Base-by-base conservation (phyloP, 2,797 vertebrate species). In the Liparis tanakae region DNA sequence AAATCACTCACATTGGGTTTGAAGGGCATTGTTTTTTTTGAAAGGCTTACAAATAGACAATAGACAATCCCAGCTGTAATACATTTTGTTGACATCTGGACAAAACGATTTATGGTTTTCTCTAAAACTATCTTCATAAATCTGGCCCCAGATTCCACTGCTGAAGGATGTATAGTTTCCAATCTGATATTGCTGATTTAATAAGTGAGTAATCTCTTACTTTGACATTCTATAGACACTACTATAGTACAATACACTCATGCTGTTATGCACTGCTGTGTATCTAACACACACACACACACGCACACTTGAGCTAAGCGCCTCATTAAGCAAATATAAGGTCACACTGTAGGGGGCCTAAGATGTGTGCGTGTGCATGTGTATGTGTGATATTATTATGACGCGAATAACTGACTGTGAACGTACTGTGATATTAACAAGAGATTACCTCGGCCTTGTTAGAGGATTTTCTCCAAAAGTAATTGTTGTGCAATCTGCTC, bases 261-360 rank as follows among this genome's bases (percentile, higher is more conserved):
- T 80, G 78, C 74, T 71, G 46, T 76, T 85, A 65, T 79, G 65
- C 70, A 33, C 71, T 70, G 41, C 74, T 78, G 72, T 82, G 80
- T 62, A 75, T 73, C 60, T 72, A 70, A 46, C 44, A 25, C 50
- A 53, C 50, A 53, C 59, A 78, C 60, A 59, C 57, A 71, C 34
- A 72, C 61, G 74, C 48, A 70, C 39, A 63, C 39, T 8, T 70
- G 25, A 64, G 65, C 69, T 87, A 84, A 88, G 86, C 81, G 84
- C 79, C 86, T 88, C 84, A 90, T 92, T 91, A 90, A 81, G 75
- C 67, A 84, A 82, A 88, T 89, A 85, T 80, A 85, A 91, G 88
- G 89, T 89, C 88, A 86, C 78, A 61, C 82, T 74, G 69, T 72
- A 80, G 88, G 86, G 79, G 84, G 84, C 70, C 69, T 66, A 67